These are phyloP conservation scores for Dermatemys mawii DNA, from an alignment of 2,113 vertebrate genomes.

Conservation along the genomic window DNA sequence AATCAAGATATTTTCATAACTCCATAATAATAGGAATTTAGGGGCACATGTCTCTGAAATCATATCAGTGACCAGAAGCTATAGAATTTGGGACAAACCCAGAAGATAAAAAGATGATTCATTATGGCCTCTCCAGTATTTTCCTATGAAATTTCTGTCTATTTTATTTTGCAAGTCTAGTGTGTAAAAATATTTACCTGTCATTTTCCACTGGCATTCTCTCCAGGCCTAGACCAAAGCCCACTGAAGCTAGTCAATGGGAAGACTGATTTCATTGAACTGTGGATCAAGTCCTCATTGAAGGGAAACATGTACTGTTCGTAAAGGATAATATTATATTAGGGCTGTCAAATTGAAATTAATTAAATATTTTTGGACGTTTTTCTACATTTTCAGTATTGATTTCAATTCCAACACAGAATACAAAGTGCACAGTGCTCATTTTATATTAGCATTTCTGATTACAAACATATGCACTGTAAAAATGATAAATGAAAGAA, in stretches of 20 bases:
- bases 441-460: too few species aligned
- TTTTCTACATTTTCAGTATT: too few species aligned
- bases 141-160: conserved; percentile 39
- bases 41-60: neutral
- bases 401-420: too few species aligned
- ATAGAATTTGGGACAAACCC: neutral
- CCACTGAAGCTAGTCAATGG: neutral
- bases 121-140: conserved; percentile 66
- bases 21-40: neutral
- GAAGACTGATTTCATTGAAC: neutral
- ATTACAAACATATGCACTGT: too few species aligned
- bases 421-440: too few species aligned
- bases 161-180: neutral
- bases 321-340: neutral
- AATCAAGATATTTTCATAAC: neutral
- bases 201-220: neutral
- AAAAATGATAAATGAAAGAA: too few species aligned
- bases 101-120: conserved; percentile 22
- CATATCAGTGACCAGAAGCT: neutral
- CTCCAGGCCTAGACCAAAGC: neutral
- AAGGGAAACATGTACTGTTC: neutral
- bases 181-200: neutral
- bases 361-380: too few species aligned
- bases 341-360: too few species aligned
- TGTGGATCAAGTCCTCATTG: neutral